These are phyloP conservation scores for Glaucidium brasilianum DNA, from an alignment of 2,113 vertebrate genomes.

Conservation along the genomic window DNA sequence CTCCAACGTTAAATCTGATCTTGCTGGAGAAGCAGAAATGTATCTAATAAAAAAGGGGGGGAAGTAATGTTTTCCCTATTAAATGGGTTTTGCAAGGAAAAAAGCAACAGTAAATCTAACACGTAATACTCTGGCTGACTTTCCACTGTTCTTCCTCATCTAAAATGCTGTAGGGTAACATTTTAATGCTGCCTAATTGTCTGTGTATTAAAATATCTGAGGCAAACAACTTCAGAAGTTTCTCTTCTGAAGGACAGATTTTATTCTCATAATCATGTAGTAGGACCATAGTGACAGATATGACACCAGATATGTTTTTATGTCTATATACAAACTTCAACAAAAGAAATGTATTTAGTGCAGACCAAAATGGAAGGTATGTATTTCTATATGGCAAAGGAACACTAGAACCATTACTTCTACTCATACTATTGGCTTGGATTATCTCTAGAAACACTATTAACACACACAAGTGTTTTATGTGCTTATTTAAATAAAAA, in stretches of 20 bases:
- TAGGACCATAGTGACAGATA: background rate
- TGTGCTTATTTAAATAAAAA: background rate
- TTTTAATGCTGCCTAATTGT: background rate
- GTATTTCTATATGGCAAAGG: background rate
- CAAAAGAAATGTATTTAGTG: background rate
- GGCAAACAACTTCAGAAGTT: background rate
- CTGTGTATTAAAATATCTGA: background rate
- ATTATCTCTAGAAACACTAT: background rate
- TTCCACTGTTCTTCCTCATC: background rate
- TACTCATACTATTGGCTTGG: background rate
- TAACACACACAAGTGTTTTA: background rate
- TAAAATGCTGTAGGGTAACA: background rate
- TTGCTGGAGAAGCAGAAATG: background rate
- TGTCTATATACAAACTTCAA: background rate
- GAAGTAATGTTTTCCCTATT: background rate
- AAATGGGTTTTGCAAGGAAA: background rate
- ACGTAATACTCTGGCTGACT: background rate
- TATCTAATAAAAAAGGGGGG: background rate
- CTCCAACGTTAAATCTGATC: background rate
- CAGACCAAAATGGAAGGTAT: background rate
- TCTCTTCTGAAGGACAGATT: background rate
- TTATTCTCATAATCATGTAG: background rate
- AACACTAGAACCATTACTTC: background rate
- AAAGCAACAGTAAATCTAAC: background rate
- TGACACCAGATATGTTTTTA: background rate